phyloP scores from a whole-genome alignment of 2,797 vertebrate genomes.

The Acropternis orthonyx region DNA sequence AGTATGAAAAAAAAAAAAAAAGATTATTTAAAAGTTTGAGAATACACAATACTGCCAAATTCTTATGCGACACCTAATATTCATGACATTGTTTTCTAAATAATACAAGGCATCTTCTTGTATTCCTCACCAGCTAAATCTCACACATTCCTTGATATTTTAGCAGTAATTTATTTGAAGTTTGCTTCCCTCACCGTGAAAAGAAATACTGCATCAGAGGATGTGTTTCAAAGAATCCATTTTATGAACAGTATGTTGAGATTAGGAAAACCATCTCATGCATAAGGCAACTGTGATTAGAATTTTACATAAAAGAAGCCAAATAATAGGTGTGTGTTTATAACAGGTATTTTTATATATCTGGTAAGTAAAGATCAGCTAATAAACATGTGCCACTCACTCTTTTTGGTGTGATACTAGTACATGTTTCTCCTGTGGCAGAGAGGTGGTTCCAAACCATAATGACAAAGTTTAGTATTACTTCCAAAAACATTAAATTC shows the following conservation, averaged over 20 bases:
- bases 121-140: background rate
- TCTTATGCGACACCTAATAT: background rate
- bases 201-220: background rate
- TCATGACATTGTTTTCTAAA: background rate
- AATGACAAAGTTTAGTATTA: background rate
- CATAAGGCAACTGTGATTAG: background rate
- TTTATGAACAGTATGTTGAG: background rate
- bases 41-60: background rate
- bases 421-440: background rate
- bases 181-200: background rate
- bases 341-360: background rate
- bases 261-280: background rate
- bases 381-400: background rate
- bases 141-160: background rate
- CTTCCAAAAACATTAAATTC: background rate
- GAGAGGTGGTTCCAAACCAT: background rate
- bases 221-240: background rate
- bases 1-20: background rate
- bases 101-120: background rate
- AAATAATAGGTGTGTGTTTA: background rate
- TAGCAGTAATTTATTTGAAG: background rate
- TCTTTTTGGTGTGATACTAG: background rate
- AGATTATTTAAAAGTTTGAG: background rate
- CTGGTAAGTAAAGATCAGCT: background rate
- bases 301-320: background rate